Conservation (phyloP, 2,113 vertebrate genomes). For the Phycodurus eques region DNA sequence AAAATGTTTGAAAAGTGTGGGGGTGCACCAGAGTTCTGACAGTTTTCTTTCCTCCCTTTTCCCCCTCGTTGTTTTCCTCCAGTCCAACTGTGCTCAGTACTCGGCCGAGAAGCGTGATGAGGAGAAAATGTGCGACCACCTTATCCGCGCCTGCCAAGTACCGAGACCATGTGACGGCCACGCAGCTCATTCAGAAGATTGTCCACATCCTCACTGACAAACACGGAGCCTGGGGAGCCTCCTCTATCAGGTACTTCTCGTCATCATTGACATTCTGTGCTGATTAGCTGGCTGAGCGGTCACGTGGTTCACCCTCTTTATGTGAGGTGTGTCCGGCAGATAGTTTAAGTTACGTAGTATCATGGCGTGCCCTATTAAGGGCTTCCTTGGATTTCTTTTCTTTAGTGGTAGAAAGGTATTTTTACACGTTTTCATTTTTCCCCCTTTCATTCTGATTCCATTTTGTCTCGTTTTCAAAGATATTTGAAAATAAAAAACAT, state of each 20-base stretch:
- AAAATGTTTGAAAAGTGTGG: no score
- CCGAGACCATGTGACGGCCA: slow-evolving; percentile 92
- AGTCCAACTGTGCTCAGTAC: slow-evolving; percentile 95
- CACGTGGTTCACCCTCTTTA: no score
- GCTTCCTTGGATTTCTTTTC: no score
- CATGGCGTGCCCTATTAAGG: no score
- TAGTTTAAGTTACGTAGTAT: no score
- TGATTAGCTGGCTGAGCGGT: no score
- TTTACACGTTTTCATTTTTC: no score
- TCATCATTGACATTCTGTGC: not conserved
- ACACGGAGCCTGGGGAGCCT: slow-evolving; percentile 92
- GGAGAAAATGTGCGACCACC: slow-evolving; percentile 97
- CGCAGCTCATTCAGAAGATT: slow-evolving; percentile 96
- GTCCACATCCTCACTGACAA: slow-evolving; percentile 96
- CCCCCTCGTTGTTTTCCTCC: not conserved
- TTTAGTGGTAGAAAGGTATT: no score
- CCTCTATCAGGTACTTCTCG: slow-evolving; percentile 78
- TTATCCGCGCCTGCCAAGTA: slow-evolving; percentile 95
- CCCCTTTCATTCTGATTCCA: no score
- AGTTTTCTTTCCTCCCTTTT: not conserved
- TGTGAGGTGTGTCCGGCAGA: no score
- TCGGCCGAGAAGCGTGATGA: slow-evolving; percentile 93
- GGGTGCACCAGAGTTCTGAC: not conserved
- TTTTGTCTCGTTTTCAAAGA: no score
- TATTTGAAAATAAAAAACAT: no score